phyloP scores from a whole-genome alignment of 2,113 vertebrate genomes.

The Ginglymostoma cirratum region DNA sequence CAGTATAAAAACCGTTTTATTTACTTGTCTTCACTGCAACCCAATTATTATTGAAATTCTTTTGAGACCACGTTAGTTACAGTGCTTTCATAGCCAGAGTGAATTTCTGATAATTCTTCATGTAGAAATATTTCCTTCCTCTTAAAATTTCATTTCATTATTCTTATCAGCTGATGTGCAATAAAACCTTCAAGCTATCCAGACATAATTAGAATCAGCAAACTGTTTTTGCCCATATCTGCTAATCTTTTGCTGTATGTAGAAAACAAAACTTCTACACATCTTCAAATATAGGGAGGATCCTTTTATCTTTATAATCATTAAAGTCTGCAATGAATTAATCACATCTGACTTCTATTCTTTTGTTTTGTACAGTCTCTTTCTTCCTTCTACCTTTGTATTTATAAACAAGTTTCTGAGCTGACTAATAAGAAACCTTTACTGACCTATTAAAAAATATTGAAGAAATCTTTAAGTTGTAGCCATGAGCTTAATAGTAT shows the following conservation, averaged over 20 bases:
- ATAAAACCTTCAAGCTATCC: neutral
- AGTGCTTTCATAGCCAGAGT: neutral
- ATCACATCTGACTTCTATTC: neutral
- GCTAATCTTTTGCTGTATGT: neutral
- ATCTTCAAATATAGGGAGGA: neutral
- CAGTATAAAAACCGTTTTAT: neutral
- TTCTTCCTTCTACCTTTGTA: neutral
- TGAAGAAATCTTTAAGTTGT: neutral
- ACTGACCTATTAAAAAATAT: neutral
- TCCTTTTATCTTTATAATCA: conserved; percentile 3
- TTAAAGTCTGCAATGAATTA: neutral
- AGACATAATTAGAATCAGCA: neutral
- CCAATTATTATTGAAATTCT: conserved; percentile 9
- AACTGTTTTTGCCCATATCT: neutral
- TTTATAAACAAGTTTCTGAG: neutral
- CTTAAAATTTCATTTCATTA: neutral
- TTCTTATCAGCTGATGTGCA: neutral
- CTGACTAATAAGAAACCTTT: neutral
- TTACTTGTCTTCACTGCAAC: neutral
- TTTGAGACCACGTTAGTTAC: neutral
- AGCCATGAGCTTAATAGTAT: neutral
- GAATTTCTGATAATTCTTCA: neutral
- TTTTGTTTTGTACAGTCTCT: neutral
- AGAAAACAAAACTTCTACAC: neutral
- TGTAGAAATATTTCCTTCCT: neutral